Conservation (phyloP, 2,888 invertebrate genomes). For the Rhyacophila evoluta region DNA sequence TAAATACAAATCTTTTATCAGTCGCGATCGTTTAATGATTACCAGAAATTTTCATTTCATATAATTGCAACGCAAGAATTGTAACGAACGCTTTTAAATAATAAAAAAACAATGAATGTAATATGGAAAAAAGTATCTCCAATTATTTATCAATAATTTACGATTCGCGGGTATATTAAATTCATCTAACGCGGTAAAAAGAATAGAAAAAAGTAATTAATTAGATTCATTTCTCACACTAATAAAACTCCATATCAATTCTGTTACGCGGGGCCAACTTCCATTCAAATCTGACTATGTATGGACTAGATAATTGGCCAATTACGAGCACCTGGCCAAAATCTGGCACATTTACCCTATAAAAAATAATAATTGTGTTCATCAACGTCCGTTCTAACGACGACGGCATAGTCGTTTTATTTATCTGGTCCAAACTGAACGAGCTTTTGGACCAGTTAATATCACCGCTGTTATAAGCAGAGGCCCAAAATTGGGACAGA, state of each 20-base stretch:
- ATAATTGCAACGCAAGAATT: too few relatives aligned
- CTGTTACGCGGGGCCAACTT: background rate
- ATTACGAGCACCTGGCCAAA: conserved; percentile 14
- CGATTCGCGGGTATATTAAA: too few relatives aligned
- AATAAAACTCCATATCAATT: background rate
- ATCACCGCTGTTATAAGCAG: too few relatives aligned
- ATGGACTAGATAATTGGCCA: conserved; percentile 3
- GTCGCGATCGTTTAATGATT: too few relatives aligned
- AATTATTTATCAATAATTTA: too few relatives aligned
- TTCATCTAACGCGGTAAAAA: too few relatives aligned
- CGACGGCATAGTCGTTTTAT: background rate
- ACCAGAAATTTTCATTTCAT: too few relatives aligned
- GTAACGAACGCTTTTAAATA: too few relatives aligned
- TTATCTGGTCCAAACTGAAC: background rate
- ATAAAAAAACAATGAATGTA: too few relatives aligned
- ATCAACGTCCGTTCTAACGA: background rate
- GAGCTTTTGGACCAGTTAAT: conserved; percentile 1
- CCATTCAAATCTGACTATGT: background rate
- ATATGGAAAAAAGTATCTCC: too few relatives aligned
- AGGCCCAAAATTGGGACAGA: too few relatives aligned
- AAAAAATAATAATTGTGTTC: conserved; percentile 3
- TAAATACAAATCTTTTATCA: too few relatives aligned
- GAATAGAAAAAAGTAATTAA: background rate
- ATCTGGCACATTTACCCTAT: conserved; percentile 18
- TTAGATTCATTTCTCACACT: background rate